Conservation (phyloP, 2,888 invertebrate species). For the Acanthosepion pharaonis region DNA sequence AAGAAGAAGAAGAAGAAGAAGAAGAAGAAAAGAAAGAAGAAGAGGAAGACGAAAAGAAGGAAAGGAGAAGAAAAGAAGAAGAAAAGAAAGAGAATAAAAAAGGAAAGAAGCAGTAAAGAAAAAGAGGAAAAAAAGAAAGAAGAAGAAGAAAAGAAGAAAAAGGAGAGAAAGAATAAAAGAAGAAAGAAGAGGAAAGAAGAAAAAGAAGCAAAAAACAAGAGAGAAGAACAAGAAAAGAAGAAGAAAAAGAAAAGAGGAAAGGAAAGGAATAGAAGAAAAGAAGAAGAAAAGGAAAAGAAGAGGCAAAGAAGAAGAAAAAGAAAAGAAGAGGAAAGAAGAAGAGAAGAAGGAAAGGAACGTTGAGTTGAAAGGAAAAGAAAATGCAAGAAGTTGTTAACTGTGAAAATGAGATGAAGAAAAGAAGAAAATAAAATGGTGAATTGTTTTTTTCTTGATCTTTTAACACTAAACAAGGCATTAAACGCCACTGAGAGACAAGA, state of each 20-base stretch:
- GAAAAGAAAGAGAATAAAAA: too few relatives aligned
- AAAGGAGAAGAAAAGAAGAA: too few relatives aligned
- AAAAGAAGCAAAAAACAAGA: background rate
- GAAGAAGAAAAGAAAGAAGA: too few relatives aligned
- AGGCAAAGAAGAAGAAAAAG: background rate
- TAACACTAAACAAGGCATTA: too few relatives aligned
- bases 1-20: too few relatives aligned
- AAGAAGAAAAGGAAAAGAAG: background rate
- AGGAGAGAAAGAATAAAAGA: background rate
- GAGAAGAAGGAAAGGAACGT: background rate
- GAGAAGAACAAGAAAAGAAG: background rate
- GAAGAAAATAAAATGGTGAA: too few relatives aligned
- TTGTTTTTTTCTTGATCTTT: too few relatives aligned
- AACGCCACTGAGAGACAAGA: too few relatives aligned
- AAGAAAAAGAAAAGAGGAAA: background rate
- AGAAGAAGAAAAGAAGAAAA: background rate
- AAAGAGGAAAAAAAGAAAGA: background rate
- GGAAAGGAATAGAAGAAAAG: background rate
- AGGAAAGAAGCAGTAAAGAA: background rate
- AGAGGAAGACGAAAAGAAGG: too few relatives aligned
- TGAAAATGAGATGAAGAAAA: too few relatives aligned
- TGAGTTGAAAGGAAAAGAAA: background rate
- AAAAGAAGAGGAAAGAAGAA: background rate
- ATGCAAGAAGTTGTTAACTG: too few relatives aligned
- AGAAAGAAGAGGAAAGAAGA: background rate